These are phyloP conservation scores for Paramuricea clavata DNA, from an alignment of 92 coral and sea anemone genomes.

Conservation along the genomic window DNA sequence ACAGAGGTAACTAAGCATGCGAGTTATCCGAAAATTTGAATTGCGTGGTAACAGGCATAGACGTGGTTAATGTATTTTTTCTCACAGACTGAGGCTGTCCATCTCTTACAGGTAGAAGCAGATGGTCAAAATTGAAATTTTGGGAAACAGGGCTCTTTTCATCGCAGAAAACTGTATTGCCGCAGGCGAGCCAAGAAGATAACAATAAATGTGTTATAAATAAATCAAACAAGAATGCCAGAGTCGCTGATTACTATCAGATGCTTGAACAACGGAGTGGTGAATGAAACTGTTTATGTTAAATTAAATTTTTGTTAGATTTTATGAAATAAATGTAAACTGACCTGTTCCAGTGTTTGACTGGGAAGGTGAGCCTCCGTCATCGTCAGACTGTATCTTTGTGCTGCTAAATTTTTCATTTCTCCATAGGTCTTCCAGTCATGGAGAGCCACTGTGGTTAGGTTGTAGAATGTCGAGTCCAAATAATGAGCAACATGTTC, in stretches of 20 bases:
- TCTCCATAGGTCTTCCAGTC: constrained; percentile 99
- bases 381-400: constrained; percentile 91
- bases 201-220: not conserved
- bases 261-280: not conserved
- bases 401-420: constrained; percentile 94
- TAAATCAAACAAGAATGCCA: not conserved
- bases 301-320: too few relatives aligned
- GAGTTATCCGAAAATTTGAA: too few relatives aligned
- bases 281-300: too few relatives aligned
- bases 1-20: too few relatives aligned
- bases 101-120: constrained; percentile 9
- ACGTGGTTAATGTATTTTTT: too few relatives aligned
- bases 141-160: constrained; percentile 19
- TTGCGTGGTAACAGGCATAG: too few relatives aligned
- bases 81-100: too few relatives aligned
- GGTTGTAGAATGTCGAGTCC: constrained; percentile 94
- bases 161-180: not conserved
- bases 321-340: not conserved
- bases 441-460: constrained; percentile 97
- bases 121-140: constrained; percentile 19
- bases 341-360: constrained; percentile 96
- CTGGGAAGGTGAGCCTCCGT: constrained; percentile 97
- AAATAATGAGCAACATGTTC: constrained; percentile 94
- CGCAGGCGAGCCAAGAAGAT: not conserved
- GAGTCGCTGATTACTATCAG: not conserved